phyloP scores from a whole-genome alignment of 1,140 invertebrate species.

The Gryllus bimaculatus region DNA sequence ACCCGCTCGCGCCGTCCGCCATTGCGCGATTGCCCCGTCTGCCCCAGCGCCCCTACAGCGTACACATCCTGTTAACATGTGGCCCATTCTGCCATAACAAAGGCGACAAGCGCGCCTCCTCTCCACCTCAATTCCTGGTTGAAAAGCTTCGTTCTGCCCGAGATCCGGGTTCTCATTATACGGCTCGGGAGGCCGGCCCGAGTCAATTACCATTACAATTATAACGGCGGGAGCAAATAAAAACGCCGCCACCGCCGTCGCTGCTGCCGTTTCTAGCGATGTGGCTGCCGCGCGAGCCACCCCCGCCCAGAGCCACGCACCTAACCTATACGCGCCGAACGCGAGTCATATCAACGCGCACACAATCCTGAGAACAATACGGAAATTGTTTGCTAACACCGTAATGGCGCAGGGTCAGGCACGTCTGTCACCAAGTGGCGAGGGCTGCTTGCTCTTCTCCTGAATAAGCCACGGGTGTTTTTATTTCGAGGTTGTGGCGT shows the following conservation, averaged over 20 bases:
- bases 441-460: no score
- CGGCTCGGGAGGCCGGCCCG: neutral
- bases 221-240: neutral
- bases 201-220: neutral
- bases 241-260: neutral
- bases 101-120: neutral
- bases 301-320: no score
- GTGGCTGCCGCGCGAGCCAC: no score
- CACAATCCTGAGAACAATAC: no score
- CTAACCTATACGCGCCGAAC: no score
- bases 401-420: no score
- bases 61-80: conserved; percentile 4
- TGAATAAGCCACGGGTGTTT: no score
- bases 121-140: neutral
- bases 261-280: neutral
- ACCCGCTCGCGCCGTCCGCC: neutral
- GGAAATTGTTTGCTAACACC: no score
- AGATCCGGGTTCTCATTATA: conserved; percentile 1
- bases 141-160: neutral
- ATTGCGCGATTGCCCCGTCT: neutral
- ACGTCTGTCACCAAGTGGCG: no score
- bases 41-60: neutral
- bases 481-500: no score
- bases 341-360: no score
- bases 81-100: neutral